Conservation (phyloP, 2,888 invertebrate genomes). For the Drosophila kambysellisi region DNA sequence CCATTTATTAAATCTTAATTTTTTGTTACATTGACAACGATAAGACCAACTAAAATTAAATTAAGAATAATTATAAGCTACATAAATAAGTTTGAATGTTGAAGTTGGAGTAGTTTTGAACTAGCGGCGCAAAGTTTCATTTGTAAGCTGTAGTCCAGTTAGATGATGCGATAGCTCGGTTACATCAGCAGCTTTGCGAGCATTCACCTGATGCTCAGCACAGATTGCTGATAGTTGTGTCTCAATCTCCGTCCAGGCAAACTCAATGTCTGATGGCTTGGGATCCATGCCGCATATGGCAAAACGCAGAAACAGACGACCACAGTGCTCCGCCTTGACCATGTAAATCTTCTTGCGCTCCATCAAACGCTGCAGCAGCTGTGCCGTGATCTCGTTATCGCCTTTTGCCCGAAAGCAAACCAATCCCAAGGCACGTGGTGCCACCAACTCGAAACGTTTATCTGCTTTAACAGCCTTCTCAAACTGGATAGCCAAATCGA, state of each 20-base stretch:
- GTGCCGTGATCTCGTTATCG: constrained; percentile 89
- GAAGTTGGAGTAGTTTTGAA: constrained; percentile 10
- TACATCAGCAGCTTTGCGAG: constrained; percentile 55
- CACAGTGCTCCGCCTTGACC: constrained; percentile 90
- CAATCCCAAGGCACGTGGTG: constrained; percentile 91
- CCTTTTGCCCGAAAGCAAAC: constrained; percentile 95
- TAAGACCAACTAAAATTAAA: constrained; percentile 22
- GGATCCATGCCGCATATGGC: constrained; percentile 92
- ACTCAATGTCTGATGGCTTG: constrained; percentile 90
- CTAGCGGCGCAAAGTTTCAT: constrained; percentile 59
- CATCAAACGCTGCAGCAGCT: constrained; percentile 90
- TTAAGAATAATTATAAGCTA: constrained; percentile 37
- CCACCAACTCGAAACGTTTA: constrained; percentile 91
- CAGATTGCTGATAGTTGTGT: constrained; percentile 86
- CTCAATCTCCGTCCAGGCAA: constrained; percentile 90
- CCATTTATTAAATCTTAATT: constrained; percentile 47
- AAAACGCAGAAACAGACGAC: constrained; percentile 91
- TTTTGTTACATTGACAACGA: constrained; percentile 15
- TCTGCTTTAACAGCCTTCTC: constrained; percentile 90
- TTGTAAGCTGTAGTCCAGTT: constrained; percentile 51
- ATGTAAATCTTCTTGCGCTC: constrained; percentile 92
- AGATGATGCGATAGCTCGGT: constrained; percentile 66
- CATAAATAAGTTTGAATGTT: background rate
- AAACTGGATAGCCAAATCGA: constrained; percentile 91
- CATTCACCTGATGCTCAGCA: constrained; percentile 36